phyloP scores from a whole-genome alignment of 2,888 invertebrate genomes.

The Anaspis maculata region DNA sequence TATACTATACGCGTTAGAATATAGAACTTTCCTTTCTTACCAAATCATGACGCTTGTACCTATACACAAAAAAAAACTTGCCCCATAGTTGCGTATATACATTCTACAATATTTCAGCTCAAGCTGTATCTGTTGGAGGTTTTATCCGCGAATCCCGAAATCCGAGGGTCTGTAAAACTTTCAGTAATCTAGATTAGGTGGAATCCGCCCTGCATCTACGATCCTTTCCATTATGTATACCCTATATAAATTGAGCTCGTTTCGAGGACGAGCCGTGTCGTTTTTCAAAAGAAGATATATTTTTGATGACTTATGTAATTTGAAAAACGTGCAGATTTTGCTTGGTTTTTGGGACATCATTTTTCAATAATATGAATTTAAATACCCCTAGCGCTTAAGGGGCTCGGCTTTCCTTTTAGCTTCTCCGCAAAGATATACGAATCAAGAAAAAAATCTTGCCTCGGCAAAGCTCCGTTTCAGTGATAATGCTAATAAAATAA shows the following conservation, averaged over 20 bases:
- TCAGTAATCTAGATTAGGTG: constrained; percentile 35
- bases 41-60: no score
- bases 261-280: constrained; percentile 27
- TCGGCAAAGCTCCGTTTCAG: no score
- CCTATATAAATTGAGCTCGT: constrained; percentile 34
- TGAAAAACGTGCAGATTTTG: constrained; percentile 17
- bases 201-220: constrained; percentile 30
- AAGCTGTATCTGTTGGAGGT: constrained; percentile 23
- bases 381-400: not conserved
- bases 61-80: no score
- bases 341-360: constrained; percentile 11
- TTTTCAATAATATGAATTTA: constrained; percentile 6
- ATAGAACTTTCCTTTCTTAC: no score
- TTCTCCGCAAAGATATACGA: not conserved
- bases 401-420: not conserved
- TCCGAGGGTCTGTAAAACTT: constrained; percentile 32
- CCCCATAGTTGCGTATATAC: constrained; percentile 5
- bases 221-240: constrained; percentile 34
- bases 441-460: no score
- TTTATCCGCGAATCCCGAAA: constrained; percentile 28
- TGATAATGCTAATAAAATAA: no score
- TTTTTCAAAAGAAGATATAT: constrained; percentile 27
- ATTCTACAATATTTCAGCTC: constrained; percentile 18
- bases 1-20: no score
- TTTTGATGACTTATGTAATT: constrained; percentile 26